Evolutionary conservation across 2,888 invertebrate genomes (phyloP).

Genomic region (Drosophila conformis): DNA sequence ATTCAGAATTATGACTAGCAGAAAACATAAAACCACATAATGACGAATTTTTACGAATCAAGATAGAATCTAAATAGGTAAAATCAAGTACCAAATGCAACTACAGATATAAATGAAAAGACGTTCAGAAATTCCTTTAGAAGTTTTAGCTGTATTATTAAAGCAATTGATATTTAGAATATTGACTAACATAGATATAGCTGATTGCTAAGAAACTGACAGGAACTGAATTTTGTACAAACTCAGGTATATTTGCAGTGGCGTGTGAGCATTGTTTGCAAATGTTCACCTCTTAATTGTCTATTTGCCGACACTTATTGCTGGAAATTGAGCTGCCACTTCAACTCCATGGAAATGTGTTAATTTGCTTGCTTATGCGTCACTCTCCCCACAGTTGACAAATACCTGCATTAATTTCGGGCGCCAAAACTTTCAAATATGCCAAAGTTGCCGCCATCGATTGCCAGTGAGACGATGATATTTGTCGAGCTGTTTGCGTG

Average conservation of each 20-base stretch:
- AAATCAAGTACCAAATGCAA: no score
- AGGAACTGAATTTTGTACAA: background rate
- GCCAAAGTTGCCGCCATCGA: slow-evolving; percentile 48
- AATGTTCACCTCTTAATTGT: background rate
- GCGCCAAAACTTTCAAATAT: slow-evolving; percentile 72
- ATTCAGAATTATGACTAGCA: background rate
- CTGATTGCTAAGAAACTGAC: background rate
- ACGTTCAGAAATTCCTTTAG: background rate
- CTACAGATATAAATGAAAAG: background rate
- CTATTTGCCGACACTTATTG: background rate
- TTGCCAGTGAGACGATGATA: slow-evolving; percentile 53
- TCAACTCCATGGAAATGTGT: slow-evolving; percentile 44
- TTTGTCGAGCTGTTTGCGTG: slow-evolving; percentile 75
- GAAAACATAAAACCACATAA: background rate
- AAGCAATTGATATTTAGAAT: background rate
- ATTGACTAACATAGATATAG: background rate
- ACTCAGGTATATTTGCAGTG: background rate
- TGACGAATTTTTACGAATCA: background rate
- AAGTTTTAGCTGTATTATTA: background rate
- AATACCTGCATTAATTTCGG: slow-evolving; percentile 55
- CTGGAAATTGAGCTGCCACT: background rate
- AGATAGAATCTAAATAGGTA: no score
- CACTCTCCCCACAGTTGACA: slow-evolving; percentile 41
- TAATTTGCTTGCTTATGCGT: slow-evolving; percentile 63
- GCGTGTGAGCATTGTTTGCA: background rate